A percentile compares a stretch with the other conserved stretches of the same genome.
phyloP scores from a whole-genome alignment of 2,113 vertebrate genomes.

The Lanius ludovicianus region DNA sequence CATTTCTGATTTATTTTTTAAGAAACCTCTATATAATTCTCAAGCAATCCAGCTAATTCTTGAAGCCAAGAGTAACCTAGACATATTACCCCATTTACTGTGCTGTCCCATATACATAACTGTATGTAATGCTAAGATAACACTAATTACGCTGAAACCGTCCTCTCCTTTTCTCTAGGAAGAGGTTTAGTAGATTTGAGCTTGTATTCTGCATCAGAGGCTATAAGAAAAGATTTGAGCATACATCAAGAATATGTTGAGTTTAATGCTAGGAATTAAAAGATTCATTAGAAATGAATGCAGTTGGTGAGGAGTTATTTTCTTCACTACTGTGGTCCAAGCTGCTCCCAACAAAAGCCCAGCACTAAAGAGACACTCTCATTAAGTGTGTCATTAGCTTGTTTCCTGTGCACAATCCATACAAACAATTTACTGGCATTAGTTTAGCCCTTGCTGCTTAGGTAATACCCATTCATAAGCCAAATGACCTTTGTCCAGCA shows the following conservation, averaged over 20 bases:
- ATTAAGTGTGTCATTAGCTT: neutral
- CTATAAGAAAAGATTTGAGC: neutral
- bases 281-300: neutral
- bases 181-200: neutral
- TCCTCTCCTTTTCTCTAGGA: neutral
- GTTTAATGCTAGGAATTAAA: neutral
- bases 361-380: neutral
- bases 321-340: neutral
- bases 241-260: neutral
- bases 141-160: neutral
- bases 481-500: slow-evolving; percentile 15
- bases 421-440: neutral
- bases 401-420: neutral
- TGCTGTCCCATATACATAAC: neutral
- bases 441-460: neutral
- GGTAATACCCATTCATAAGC: slow-evolving; percentile 13
- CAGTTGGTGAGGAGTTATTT: neutral
- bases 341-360: neutral
- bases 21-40: neutral
- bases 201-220: neutral
- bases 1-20: neutral
- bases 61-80: neutral
- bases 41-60: neutral
- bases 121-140: neutral
- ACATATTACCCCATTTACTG: neutral